Evolutionary conservation across 1,140 invertebrate genomes (phyloP), one percentile per base, ranked within the genome.

Genomic region (Vanessa tameamea): DNA sequence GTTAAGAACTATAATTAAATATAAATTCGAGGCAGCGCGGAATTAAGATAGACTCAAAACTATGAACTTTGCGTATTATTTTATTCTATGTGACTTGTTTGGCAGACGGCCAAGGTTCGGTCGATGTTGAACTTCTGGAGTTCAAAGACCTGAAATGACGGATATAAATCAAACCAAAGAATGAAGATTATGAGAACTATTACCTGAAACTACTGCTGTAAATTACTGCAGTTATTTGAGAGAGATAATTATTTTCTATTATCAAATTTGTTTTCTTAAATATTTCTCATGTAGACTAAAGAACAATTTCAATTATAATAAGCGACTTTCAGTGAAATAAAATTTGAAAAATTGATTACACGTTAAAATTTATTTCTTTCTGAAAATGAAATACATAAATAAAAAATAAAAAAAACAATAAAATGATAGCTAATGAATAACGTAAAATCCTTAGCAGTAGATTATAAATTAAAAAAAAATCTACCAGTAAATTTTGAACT

Each of bases 61-160:
- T 68, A 13, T 20, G 43, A 55, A 66, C n/a, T 65, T 48, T 57
- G n/a, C 15, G 47, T 26, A 59, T 66, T 72, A 47, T 66, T 66
- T 66, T 48, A 31, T 57, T 71, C 67, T 5, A 20, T 47, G 53
- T 43, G 7, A 47, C 16, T 71, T 66, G 23, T 66, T 72, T 72
- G 71, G 71, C 71, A 48, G 53, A 16, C 47, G 37, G 63, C 71
- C 71, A 72, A 55, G 16, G 43, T 55, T 55, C 63, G 26, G 16
- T 48, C 55, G 67, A 47, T 47, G 67, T 16, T 65, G 64, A 72
- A 72, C 71, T 72, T 63, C n/a, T 59, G 23, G 55, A 66, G 71
- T 64, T 72, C 64, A 65, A 57, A 55, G 71, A 72, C 71, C 71
- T 43, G 55, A 26, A 26, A 59, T 14, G 26, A 37, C 23, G 13